Conservation (phyloP, 2,888 invertebrate species). For the Megalurothrips usitatus region DNA sequence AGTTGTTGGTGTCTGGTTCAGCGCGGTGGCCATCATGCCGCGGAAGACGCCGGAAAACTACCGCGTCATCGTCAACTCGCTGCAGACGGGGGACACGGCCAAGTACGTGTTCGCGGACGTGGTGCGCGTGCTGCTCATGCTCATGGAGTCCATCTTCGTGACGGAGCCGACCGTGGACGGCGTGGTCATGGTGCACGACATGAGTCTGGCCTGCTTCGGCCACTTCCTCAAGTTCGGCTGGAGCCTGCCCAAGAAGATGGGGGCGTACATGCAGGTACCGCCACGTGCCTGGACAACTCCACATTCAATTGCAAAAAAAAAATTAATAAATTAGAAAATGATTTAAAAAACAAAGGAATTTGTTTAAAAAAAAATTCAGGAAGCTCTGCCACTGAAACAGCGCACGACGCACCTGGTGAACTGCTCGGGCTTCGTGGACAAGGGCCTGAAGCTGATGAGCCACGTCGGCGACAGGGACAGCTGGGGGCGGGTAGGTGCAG, state of each 20-base stretch:
- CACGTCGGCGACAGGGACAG: not conserved
- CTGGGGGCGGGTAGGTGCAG: not conserved
- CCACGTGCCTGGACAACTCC: not conserved
- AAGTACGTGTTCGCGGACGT: conserved; percentile 6
- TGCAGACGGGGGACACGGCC: not conserved
- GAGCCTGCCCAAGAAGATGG: not conserved
- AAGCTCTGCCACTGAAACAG: not conserved
- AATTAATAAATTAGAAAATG: no score
- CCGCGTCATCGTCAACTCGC: not conserved
- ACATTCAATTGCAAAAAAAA: no score
- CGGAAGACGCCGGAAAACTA: not conserved
- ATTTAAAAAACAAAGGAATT: no score
- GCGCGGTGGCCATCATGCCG: not conserved
- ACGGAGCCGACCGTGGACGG: not conserved
- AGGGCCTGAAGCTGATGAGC: not conserved
- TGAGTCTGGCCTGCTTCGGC: not conserved
- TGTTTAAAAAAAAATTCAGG: not conserved
- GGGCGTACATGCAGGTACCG: not conserved
- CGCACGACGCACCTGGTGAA: not conserved
- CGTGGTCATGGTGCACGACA: not conserved
- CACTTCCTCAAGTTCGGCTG: conserved; percentile 11
- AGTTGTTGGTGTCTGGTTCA: not conserved
- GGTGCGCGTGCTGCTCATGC: not conserved
- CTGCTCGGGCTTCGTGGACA: not conserved
- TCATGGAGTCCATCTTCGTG: not conserved